These are phyloP conservation scores for Rotaria sp. DNA, from an alignment of 2,888 invertebrate species.

Conservation along the genomic window DNA sequence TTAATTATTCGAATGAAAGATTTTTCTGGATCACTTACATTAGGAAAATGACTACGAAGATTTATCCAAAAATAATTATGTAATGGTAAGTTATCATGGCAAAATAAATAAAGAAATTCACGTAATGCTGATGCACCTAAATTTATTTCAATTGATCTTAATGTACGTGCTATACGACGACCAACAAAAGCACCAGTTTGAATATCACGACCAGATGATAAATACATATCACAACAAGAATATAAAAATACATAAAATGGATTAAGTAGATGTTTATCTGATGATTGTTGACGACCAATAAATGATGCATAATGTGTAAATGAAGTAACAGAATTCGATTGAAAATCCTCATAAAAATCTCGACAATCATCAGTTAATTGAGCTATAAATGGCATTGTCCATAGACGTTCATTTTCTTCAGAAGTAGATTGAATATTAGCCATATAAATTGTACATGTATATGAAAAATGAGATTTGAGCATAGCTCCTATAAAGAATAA, in stretches of 20 bases:
- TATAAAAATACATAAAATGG: conserved; percentile 16
- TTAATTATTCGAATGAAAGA: neutral
- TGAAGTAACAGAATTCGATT: neutral
- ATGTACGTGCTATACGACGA: conserved; percentile 1
- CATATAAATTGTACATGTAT: conserved; percentile 4
- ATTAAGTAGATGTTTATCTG: neutral
- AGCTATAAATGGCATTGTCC: neutral
- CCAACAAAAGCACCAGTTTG: neutral
- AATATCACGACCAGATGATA: neutral
- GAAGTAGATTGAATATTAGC: neutral
- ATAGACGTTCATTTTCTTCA: conserved; percentile 6
- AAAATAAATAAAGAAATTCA: conserved; percentile 6
- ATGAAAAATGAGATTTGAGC: neutral
- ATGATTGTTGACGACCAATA: neutral
- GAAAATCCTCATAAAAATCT: conserved; percentile 13
- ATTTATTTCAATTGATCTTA: neutral
- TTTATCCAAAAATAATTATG: neutral
- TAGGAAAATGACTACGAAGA: neutral
- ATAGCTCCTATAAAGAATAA: neutral
- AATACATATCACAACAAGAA: neutral
- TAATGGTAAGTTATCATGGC: neutral
- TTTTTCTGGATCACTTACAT: conserved; percentile 18
- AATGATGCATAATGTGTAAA: conserved; percentile 21
- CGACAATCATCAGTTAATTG: conserved; percentile 27
- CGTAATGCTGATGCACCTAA: neutral